Percentiles rank a stretch among this genome's conserved stretches.
Conservation (phyloP, 1,140 invertebrate species). For the Megathymus violae region DNA sequence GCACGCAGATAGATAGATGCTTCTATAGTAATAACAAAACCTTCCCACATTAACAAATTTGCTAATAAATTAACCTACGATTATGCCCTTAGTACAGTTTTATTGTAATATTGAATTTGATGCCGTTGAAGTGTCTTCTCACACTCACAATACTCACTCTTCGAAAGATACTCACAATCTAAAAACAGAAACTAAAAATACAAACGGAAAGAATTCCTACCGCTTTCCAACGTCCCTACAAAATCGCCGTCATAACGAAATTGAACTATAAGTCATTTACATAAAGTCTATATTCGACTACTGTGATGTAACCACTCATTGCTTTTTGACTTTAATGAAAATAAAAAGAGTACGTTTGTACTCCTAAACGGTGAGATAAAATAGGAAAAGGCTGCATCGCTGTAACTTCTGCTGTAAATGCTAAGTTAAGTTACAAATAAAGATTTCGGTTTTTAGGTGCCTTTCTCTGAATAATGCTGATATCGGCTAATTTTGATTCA, state of each 20-base stretch:
- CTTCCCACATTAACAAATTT: too few relatives aligned
- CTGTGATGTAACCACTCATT: neutral
- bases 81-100: too few relatives aligned
- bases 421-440: conserved; percentile 17
- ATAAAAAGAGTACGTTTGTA: conserved; percentile 11
- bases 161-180: neutral
- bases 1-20: too few relatives aligned
- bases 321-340: conserved; percentile 16
- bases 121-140: too few relatives aligned
- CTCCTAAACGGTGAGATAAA: conserved; percentile 28
- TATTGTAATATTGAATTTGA: too few relatives aligned
- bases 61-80: too few relatives aligned
- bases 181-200: neutral
- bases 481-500: too few relatives aligned
- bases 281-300: neutral
- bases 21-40: too few relatives aligned
- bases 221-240: neutral
- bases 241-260: neutral
- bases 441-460: conserved; percentile 5
- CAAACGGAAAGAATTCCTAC: neutral
- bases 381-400: conserved; percentile 19
- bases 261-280: neutral
- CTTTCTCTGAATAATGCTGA: neutral
- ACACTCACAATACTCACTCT: neutral
- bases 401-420: conserved; percentile 14